Evolutionary conservation across 1,140 invertebrate genomes (phyloP).

Genomic region (Drosophila sp.): DNA sequence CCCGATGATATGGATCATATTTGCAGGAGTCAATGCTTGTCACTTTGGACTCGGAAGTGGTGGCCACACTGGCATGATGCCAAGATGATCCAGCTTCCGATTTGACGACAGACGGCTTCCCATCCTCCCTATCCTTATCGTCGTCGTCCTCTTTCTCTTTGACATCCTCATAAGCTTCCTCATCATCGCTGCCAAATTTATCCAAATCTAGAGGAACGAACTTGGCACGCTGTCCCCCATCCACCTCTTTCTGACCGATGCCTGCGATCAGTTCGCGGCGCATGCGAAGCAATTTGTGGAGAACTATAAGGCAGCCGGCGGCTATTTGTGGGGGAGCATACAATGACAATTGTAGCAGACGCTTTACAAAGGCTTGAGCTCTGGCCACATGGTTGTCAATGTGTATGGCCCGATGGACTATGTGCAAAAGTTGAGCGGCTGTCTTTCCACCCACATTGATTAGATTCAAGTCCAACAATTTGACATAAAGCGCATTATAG

Average conservation of each 20-base stretch:
- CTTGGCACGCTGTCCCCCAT: slow-evolving; percentile 1
- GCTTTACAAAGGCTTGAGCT: slow-evolving; percentile 93
- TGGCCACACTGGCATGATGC: slow-evolving; percentile 63
- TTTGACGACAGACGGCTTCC: background rate
- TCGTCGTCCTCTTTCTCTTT: slow-evolving; percentile 61
- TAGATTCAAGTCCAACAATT: slow-evolving; percentile 91
- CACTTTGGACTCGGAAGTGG: slow-evolving; percentile 48
- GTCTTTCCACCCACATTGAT: slow-evolving; percentile 87
- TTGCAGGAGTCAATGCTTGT: slow-evolving; percentile 63
- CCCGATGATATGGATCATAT: slow-evolving; percentile 91
- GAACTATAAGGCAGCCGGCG: slow-evolving; percentile 77
- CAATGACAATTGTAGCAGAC: slow-evolving; percentile 90
- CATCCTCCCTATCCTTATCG: background rate
- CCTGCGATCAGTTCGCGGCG: slow-evolving; percentile 62
- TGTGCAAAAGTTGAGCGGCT: slow-evolving; percentile 92
- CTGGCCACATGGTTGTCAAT: slow-evolving; percentile 89
- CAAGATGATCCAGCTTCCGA: slow-evolving; percentile 49
- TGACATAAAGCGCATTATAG: slow-evolving; percentile 95
- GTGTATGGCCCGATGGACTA: slow-evolving; percentile 93
- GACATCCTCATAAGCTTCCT: slow-evolving; percentile 85
- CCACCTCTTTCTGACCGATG: slow-evolving; percentile 28
- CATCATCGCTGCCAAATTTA: slow-evolving; percentile 84
- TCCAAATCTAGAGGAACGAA: slow-evolving; percentile 51
- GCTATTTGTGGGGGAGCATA: slow-evolving; percentile 70
- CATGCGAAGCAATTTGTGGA: slow-evolving; percentile 77